These are phyloP conservation scores for Muntiacus muntjak DNA, from an alignment of 2,113 vertebrate species.

Conservation along the genomic window DNA sequence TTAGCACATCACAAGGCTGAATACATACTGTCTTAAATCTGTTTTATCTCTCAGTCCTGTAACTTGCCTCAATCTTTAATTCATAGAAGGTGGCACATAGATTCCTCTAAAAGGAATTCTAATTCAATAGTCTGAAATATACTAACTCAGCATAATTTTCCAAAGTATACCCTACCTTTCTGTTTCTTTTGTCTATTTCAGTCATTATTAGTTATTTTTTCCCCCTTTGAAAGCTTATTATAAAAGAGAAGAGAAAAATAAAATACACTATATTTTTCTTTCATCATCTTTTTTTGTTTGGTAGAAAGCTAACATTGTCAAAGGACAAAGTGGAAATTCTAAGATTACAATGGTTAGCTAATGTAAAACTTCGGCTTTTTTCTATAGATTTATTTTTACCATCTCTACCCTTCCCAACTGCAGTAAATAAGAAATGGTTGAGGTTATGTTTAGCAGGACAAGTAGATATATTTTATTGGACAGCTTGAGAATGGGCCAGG, in stretches of 20 bases:
- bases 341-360: conserved; percentile 47
- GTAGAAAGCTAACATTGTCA: not conserved
- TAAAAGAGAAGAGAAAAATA: conserved; percentile 12
- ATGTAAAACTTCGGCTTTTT: not conserved
- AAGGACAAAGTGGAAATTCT: conserved; percentile 32
- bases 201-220: not conserved
- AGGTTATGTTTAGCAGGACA: not conserved
- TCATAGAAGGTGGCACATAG: not conserved
- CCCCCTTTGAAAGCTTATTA: not conserved
- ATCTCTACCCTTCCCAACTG: not conserved
- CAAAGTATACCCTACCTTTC: not conserved
- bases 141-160: not conserved
- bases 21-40: not conserved
- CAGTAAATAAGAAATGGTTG: conserved; percentile 55
- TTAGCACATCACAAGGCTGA: not conserved
- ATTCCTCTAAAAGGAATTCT: not conserved
- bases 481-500: not conserved
- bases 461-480: conserved; percentile 36
- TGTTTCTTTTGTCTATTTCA: not conserved
- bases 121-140: not conserved
- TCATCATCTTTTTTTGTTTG: not conserved
- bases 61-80: not conserved
- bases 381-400: conserved; percentile 40
- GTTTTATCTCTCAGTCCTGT: not conserved
- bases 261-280: not conserved